Base-by-base conservation (phyloP, 2,113 vertebrate genomes). In the Ardeotis arabs region DNA sequence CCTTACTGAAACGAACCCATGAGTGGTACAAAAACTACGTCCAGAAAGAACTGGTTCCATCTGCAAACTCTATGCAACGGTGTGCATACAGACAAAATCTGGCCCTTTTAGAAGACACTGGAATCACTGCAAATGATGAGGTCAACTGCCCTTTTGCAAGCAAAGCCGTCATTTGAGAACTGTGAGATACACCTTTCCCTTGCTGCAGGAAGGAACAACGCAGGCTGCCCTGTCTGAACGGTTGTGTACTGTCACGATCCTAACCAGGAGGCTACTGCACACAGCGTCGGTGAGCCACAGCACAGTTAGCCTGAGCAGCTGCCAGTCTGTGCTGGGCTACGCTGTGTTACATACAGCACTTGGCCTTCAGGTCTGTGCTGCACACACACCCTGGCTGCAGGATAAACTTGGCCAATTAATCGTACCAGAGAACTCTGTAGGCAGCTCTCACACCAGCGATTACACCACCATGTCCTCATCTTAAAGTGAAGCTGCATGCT, bases 341-440 rank as follows among this genome's bases (percentile, higher is more conserved):
- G 27, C 37, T 35, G 12, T 14, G 33, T 39, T 31, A 21, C 19
- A 29, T 14, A 6, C 0, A 12, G 53, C 27, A 29, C 62, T 20
- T 13, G 33, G 45, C 78, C 53, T 60, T 75, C 78, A 74, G 60
- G 25, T 7, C 31, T 13, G 7, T 44, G 29, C 64, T 22, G 44
- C 35, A 16, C 35, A 7, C 3, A 29, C 0, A 31, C 39, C 15
- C 14, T 28, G 50, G 37, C 50, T 1, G 0, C 70, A 21, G n/a
- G 58, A 66, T 33, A 37, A 77, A 37, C 45, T 5, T 7, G 6
- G 53, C 23, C 47, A 44, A 53, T 60, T 35, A 15, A 29, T 25
- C 5, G 10, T 9, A 37, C 9, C 33, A 44, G 64, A 93, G 52
- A 35, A 44, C 20, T 15, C 64, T 11, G 10, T 4, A 44, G 37